Percentiles rank a stretch among this genome's conserved stretches.
Conservation (phyloP, 2,888 invertebrate genomes). For the Synergus laeviventris region DNA sequence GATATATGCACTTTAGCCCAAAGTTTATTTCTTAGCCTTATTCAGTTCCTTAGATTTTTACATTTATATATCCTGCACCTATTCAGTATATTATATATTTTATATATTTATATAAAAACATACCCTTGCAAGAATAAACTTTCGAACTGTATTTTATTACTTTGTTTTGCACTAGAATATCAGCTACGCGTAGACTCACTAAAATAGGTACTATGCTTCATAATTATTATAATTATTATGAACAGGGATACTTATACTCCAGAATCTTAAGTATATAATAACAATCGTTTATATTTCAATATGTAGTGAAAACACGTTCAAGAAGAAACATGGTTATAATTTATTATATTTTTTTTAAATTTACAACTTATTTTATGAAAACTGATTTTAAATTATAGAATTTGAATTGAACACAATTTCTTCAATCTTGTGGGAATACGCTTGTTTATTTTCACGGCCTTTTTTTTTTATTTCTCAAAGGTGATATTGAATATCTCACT, state of each 20-base stretch:
- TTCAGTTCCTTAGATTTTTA: slow-evolving; percentile 62
- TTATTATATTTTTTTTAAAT: too few relatives aligned
- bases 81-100: neutral
- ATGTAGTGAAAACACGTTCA: too few relatives aligned
- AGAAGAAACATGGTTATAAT: too few relatives aligned
- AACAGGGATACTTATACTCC: neutral
- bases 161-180: slow-evolving; percentile 67
- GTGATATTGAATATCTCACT: neutral
- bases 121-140: slow-evolving; percentile 61
- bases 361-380: too few relatives aligned
- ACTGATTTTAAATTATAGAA: too few relatives aligned
- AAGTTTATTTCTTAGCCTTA: slow-evolving; percentile 60
- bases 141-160: slow-evolving; percentile 55
- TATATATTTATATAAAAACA: slow-evolving; percentile 8
- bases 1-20: slow-evolving; percentile 68
- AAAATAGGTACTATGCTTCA: slow-evolving; percentile 55
- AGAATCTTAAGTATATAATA: too few relatives aligned
- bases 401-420: too few relatives aligned
- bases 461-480: slow-evolving; percentile 43
- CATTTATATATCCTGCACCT: slow-evolving; percentile 45
- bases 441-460: neutral
- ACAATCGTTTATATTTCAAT: too few relatives aligned
- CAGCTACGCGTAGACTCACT: slow-evolving; percentile 65
- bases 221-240: slow-evolving; percentile 22
- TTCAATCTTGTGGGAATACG: neutral